These are phyloP conservation scores for Drosophila triauraria DNA, from an alignment of 1,140 invertebrate genomes.

Conservation along the genomic window DNA sequence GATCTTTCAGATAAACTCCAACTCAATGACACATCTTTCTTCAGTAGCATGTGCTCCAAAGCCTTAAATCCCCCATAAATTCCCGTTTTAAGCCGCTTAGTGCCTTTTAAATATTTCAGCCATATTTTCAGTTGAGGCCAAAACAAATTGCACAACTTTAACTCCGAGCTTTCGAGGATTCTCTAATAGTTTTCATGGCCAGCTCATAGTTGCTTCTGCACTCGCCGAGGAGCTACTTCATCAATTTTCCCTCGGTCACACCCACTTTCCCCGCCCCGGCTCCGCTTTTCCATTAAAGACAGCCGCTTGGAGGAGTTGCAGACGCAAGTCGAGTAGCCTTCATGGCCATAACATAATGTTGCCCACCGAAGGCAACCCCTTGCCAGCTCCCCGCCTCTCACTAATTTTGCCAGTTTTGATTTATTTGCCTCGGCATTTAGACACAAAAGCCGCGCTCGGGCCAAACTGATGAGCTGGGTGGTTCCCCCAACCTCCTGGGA, in stretches of 20 bases:
- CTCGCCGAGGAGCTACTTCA: slow-evolving; percentile 4
- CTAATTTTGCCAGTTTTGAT: slow-evolving; percentile 62
- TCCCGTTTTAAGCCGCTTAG: not conserved
- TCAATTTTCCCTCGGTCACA: slow-evolving; percentile 22
- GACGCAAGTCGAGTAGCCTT: slow-evolving; percentile 8
- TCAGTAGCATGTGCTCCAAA: not conserved
- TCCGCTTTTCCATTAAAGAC: slow-evolving; percentile 28
- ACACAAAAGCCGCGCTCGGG: slow-evolving; percentile 61
- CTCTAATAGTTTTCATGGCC: slow-evolving; percentile 40
- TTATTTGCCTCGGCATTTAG: slow-evolving; percentile 68
- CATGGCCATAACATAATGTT: slow-evolving; percentile 36
- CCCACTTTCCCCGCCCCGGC: not conserved
- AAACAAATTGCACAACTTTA: slow-evolving; percentile 19
- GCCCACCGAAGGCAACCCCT: not conserved
- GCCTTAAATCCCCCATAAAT: not conserved
- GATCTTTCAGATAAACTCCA: not conserved
- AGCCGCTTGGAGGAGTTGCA: slow-evolving; percentile 9
- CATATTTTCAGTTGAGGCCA: slow-evolving; percentile 1
- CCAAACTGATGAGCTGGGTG: slow-evolving; percentile 71
- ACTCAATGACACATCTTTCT: not conserved
- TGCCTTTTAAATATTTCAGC: not conserved
- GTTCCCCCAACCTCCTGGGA: not conserved
- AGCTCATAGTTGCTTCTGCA: slow-evolving; percentile 13
- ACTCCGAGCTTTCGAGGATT: not conserved
- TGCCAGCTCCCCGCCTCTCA: not conserved